Base-by-base conservation (phyloP, 2,888 invertebrate species). In the Corbicula japonica region DNA sequence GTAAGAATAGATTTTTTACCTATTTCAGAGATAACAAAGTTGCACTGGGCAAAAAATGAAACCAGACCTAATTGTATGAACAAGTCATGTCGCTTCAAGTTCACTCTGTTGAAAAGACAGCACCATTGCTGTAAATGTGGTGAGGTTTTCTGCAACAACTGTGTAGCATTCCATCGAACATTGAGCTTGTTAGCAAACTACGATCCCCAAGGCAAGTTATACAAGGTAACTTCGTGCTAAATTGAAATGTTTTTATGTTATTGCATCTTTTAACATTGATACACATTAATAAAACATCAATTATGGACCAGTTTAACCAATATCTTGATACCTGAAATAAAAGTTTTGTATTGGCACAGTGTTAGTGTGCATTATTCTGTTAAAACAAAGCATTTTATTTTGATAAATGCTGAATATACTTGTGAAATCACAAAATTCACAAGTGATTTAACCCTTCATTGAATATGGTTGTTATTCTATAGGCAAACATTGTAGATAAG, bases 51-150 rank as follows among this genome's bases (percentile, higher is more conserved):
- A 23, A 72, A 69, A 12, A 66, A 58, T 12, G 87, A 86, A 8
- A 62, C 69, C 21, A 52, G 73, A 34, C 54, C 74, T 3, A 70
- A 63, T 15, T 91, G 91, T 66, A 60, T 46, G 26, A 89, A 88
- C 62, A 81, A 70, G 46, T 58, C 65, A n/a, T 91, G 91, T 72
- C 69, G 80, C 23, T 84, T 81, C 63, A 85, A 83, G 66, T 90
- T 91, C 50, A 80, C 89, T 15, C 62, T 90, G 30, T 30, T 72
- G 4, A 88, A 90, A 5, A 77, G 90, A 44, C 82, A 76, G 8
- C 87, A 88, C 46, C 90, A 91, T 58, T 91, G 91, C 74, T 76
- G 89, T 44, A 89, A 88, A 66, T 91, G 91, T 85, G 91, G 91
- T 12, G 84, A 87, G 18, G 84, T 90, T 6, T 91, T 90, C 73